Evolutionary conservation across 2,797 vertebrate species (phyloP).

Genomic region (Threskiornis aethiopicus): DNA sequence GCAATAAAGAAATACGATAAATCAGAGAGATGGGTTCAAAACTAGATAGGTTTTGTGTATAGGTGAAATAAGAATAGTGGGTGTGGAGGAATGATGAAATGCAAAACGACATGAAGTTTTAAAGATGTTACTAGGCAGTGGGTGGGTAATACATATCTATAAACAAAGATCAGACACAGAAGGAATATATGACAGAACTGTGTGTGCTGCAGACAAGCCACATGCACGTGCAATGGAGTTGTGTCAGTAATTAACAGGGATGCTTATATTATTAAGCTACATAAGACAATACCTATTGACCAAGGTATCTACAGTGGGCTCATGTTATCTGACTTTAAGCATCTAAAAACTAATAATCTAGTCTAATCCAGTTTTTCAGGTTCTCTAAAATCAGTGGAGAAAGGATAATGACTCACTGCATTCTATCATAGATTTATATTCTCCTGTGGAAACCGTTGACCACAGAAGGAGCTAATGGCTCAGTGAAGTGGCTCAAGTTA

Average conservation of each 20-base stretch:
- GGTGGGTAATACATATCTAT: not conserved
- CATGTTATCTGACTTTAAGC: not conserved
- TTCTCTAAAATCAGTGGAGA: not conserved
- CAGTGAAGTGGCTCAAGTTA: not conserved
- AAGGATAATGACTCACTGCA: not conserved
- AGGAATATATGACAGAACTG: not conserved
- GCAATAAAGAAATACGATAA: not conserved
- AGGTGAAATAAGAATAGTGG: not conserved
- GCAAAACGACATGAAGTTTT: not conserved
- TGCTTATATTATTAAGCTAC: not conserved
- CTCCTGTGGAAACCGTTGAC: not conserved
- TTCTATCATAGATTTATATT: not conserved
- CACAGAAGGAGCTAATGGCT: not conserved
- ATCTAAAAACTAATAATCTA: not conserved
- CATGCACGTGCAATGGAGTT: not conserved
- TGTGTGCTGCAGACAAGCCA: not conserved
- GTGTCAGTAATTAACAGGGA: not conserved
- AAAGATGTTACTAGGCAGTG: not conserved
- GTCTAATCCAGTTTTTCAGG: not conserved
- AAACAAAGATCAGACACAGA: not conserved
- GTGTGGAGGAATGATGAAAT: not conserved
- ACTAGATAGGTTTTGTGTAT: not conserved
- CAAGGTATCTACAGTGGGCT: not conserved
- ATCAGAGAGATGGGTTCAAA: not conserved
- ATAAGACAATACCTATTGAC: not conserved